A percentile compares a stretch with the other conserved stretches of the same genome.
Conservation (phyloP, 2,113 vertebrate genomes). For the Megaptera novaeangliae region DNA sequence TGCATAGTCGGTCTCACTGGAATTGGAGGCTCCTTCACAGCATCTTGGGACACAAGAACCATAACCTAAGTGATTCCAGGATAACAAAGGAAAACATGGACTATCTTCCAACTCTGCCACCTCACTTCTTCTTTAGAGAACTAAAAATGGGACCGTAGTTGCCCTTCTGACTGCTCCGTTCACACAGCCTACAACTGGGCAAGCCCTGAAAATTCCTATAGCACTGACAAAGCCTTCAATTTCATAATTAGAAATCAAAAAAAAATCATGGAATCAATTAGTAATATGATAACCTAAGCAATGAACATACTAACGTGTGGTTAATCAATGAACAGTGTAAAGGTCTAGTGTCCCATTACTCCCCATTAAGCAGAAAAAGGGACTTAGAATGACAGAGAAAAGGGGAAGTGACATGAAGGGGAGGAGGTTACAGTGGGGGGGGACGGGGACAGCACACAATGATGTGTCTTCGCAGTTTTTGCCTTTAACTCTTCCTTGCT, state of each 20-base stretch:
- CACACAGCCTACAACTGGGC: neutral
- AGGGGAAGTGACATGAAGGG: neutral
- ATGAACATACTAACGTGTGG: neutral
- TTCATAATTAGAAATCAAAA: neutral
- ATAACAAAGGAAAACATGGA: neutral
- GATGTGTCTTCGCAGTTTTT: neutral
- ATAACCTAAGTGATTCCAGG: neutral
- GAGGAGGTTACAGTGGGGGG: no score
- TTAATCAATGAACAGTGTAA: neutral
- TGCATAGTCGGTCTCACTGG: neutral
- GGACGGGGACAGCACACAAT: fast-evolving
- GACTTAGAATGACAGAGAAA: neutral
- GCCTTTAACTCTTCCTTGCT: neutral
- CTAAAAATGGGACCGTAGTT: neutral
- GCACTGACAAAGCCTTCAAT: neutral
- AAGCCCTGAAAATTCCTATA: neutral
- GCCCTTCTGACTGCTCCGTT: neutral
- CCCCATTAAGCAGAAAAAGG: neutral
- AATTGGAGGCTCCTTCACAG: no score
- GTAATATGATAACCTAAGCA: neutral
- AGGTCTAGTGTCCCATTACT: neutral
- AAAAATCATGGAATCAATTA: neutral
- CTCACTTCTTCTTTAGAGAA: neutral
- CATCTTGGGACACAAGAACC: neutral
- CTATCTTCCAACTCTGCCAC: neutral